Evolutionary conservation across 2,113 vertebrate genomes (phyloP).

Genomic region (Serilophus lunatus): DNA sequence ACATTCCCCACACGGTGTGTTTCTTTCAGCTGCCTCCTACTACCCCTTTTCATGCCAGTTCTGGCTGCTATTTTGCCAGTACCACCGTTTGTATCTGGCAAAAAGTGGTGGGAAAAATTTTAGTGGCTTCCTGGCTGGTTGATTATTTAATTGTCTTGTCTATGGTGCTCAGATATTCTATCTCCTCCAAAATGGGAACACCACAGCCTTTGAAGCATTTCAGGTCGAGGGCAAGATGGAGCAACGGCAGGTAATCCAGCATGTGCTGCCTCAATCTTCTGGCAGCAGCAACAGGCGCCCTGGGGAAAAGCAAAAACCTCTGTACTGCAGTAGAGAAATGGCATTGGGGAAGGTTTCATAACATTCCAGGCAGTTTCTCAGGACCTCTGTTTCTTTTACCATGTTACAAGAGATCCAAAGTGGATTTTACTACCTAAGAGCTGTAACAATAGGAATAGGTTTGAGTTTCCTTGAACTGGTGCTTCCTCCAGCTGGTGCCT

Average conservation of each 20-base stretch:
- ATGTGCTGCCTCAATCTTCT: neutral
- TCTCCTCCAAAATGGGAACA: neutral
- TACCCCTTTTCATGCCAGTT: neutral
- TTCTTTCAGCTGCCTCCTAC: neutral
- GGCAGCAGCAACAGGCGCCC: neutral
- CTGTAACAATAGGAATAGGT: neutral
- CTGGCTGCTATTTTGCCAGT: neutral
- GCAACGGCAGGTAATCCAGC: neutral
- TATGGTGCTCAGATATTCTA: neutral
- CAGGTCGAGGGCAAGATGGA: neutral
- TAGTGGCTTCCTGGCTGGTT: neutral
- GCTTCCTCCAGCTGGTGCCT: neutral
- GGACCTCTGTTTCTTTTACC: neutral
- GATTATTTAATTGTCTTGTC: neutral
- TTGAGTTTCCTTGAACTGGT: neutral
- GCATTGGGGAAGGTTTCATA: accelerated
- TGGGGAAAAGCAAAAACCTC: neutral
- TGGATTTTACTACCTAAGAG: neutral
- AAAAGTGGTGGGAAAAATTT: neutral
- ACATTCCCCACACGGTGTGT: neutral
- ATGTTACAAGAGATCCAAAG: accelerated
- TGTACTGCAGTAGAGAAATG: neutral
- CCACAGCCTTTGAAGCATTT: neutral
- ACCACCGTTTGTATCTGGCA: neutral
- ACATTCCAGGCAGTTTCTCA: neutral